Base-by-base conservation (phyloP, 2,113 vertebrate species). In the Triplophysa rosa region DNA sequence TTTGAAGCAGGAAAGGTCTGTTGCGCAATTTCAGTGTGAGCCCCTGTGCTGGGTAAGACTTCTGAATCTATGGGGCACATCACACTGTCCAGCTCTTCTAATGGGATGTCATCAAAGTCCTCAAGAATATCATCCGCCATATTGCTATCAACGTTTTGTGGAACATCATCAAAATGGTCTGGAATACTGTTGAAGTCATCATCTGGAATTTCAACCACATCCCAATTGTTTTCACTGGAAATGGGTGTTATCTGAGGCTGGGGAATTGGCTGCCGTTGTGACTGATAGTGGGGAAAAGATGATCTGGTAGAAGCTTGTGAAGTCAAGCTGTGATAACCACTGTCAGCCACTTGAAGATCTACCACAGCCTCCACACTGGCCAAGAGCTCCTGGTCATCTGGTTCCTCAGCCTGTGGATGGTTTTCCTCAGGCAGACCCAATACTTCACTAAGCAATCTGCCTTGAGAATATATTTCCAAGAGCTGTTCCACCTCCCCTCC, bases 401-500 rank as follows among this genome's bases (percentile, higher is more conserved):
- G 89, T 24, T 90, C 79, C 59, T 61, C 70, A 66, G 23, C 71
- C 67, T 66, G 80, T 80, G 42, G 71, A 69, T 29, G 56, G 84
- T 86, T 78, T 66, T 88, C 89, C 49, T 92, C 91, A 75, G 84
- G 54, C 86, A 96, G 92, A 65, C 95, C 95, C 86, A 97, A 92
- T 45, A 94, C 88, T 67, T 94, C 92, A 81, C 94, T 91, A 81
- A 99, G 92, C 78, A 98, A 80, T 2, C 21, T 79, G 33, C 66
- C 21, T 19, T 79, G 84, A 52, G 76, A 73, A 80, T 93, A 87
- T 12, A 86, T 87, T 16, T 93, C 92, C 81, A 94, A 84, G 81
- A 99, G 90, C 85, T 91, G 87, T 83, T 98, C 98, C 54, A 97
- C 96, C 88, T 98, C 96, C 72, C 97, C 97, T 0, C 97, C 96